Conservation (phyloP, 2,113 vertebrate genomes). For the Pelmatolapia mariae region DNA sequence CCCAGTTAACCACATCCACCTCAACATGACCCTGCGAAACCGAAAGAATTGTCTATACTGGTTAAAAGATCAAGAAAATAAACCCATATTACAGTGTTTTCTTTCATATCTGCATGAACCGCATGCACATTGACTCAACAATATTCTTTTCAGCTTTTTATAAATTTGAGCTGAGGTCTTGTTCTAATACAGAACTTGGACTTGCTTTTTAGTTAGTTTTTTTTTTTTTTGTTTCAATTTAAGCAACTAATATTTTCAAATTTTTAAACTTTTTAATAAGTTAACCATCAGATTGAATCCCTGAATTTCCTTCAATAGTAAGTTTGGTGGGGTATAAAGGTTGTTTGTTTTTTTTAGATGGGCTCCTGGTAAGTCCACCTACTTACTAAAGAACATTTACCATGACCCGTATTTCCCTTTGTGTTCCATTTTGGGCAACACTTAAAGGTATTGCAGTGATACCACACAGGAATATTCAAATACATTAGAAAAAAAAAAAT, state of each 20-base stretch:
- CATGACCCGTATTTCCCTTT: neutral
- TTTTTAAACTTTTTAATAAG: neutral
- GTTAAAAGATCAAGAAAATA: neutral
- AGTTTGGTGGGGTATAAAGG: neutral
- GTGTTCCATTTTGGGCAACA: neutral
- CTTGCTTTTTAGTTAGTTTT: neutral
- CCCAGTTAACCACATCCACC: neutral
- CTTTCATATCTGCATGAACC: neutral
- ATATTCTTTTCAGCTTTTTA: neutral
- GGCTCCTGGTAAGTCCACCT: neutral
- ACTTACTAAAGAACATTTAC: neutral
- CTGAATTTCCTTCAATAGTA: neutral
- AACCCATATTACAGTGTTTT: neutral
- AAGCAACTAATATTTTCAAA: neutral
- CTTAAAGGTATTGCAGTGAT: neutral
- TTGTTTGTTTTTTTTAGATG: neutral
- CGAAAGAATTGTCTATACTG: neutral
- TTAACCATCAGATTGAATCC: neutral
- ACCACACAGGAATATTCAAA: neutral
- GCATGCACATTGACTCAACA: neutral
- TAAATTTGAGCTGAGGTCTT: neutral
- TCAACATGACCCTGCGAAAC: neutral
- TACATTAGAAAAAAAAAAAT: neutral
- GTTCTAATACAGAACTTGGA: neutral
- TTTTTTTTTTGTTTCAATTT: neutral